These are phyloP conservation scores for Eupeodes corollae DNA, from an alignment of 1,140 invertebrate species.

Conservation along the genomic window DNA sequence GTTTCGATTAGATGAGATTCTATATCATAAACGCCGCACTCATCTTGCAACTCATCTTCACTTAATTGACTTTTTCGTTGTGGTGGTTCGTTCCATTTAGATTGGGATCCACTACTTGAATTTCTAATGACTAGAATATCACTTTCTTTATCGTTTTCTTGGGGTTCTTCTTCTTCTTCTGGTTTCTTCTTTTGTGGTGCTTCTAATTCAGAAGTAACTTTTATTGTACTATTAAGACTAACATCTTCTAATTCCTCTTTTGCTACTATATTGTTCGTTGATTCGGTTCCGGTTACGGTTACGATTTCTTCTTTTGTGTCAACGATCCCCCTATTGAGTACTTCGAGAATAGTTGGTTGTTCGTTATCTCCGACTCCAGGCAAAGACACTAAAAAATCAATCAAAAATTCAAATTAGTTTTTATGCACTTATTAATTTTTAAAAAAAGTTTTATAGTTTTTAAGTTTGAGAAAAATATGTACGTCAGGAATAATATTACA, in stretches of 20 bases:
- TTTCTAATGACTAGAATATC: constrained; percentile 6
- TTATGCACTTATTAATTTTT: too few relatives aligned
- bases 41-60: not conserved
- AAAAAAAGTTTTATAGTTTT: not conserved
- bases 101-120: not conserved
- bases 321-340: constrained; percentile 18
- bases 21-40: constrained; percentile 18
- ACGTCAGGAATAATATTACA: not conserved
- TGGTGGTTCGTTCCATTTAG: constrained; percentile 2
- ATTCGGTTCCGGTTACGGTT: not conserved
- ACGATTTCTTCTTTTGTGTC: constrained; percentile 1
- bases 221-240: not conserved
- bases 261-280: not conserved
- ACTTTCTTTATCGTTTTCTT: not conserved
- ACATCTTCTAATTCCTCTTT: not conserved
- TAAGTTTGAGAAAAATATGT: too few relatives aligned
- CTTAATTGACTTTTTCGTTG: too few relatives aligned
- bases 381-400: constrained; percentile 34
- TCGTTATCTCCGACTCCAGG: constrained; percentile 29
- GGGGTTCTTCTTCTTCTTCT: not conserved
- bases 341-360: constrained; percentile 29
- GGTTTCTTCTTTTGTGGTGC: not conserved
- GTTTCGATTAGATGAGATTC: constrained; percentile 35
- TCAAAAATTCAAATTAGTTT: not conserved
- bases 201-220: not conserved